A percentile compares a stretch with the other conserved stretches of the same genome.
These are phyloP conservation scores for Teleopsis dalmanni DNA, from an alignment of 1,140 invertebrate genomes.

Conservation along the genomic window DNA sequence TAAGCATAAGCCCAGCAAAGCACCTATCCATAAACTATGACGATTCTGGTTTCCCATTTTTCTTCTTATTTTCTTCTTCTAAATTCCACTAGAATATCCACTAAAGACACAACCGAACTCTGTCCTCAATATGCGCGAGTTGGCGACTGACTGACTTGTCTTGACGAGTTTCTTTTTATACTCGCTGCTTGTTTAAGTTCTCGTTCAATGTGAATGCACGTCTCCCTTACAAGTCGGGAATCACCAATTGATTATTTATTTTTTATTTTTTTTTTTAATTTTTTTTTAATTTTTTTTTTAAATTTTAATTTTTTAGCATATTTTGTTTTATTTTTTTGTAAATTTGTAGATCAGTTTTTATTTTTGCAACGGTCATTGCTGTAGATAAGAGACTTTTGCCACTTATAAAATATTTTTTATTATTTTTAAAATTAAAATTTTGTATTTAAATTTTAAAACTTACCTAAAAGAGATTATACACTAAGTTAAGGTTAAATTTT, in stretches of 20 bases:
- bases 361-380: too few relatives aligned
- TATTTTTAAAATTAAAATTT: too few relatives aligned
- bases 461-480: too few relatives aligned
- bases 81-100: background rate
- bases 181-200: background rate
- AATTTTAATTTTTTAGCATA: too few relatives aligned
- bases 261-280: constrained; percentile 3
- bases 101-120: constrained; percentile 4
- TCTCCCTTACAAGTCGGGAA: constrained; percentile 1
- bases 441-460: too few relatives aligned
- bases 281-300: too few relatives aligned
- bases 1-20: constrained; percentile 1
- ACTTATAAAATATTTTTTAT: too few relatives aligned
- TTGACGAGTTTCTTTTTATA: constrained; percentile 13
- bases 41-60: background rate
- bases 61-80: background rate
- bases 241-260: constrained; percentile 10
- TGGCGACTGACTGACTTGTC: background rate
- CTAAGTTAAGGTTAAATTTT: too few relatives aligned
- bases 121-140: too few relatives aligned
- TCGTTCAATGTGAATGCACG: background rate
- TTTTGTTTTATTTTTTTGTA: too few relatives aligned
- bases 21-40: background rate
- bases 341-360: too few relatives aligned
- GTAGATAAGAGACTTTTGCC: too few relatives aligned